phyloP scores from a whole-genome alignment of 2,113 vertebrate genomes.

The Promerops cafer region DNA sequence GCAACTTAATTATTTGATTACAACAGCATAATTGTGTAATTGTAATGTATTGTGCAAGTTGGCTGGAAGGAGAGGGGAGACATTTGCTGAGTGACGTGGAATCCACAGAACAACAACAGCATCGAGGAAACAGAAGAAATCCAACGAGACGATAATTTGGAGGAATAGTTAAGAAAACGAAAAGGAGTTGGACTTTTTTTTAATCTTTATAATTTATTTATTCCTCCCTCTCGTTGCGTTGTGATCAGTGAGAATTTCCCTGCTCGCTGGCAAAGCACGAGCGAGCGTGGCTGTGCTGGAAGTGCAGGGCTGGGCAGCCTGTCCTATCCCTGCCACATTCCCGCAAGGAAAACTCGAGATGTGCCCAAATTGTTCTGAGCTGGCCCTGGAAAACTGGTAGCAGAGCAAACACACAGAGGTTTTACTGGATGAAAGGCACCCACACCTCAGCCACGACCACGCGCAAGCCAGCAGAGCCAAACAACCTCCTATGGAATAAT shows the following conservation, averaged over 20 bases:
- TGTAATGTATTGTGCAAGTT: conserved; percentile 74
- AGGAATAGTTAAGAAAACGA: conserved; percentile 52
- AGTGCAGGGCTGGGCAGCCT: background rate
- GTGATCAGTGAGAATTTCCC: background rate
- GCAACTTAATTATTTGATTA: conserved; percentile 84
- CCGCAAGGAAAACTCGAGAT: background rate
- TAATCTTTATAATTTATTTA: background rate
- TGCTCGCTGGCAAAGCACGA: background rate
- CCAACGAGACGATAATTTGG: conserved; percentile 63
- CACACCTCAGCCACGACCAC: accelerated
- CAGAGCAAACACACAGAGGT: background rate
- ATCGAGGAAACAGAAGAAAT: conserved; percentile 38
- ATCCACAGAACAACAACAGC: conserved; percentile 69
- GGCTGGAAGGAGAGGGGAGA: conserved; percentile 66
- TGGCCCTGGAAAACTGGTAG: background rate
- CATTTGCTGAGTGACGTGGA: conserved; percentile 59
- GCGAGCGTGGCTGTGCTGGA: accelerated
- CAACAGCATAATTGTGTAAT: conserved; percentile 79
- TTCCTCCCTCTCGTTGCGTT: background rate
- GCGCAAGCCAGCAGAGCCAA: accelerated
- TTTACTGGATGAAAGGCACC: background rate
- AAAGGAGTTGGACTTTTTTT: background rate
- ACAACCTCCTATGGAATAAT: background rate
- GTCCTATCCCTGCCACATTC: background rate
- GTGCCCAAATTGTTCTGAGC: background rate